Evolutionary conservation across 2,113 vertebrate genomes (phyloP).

Genomic region (Nannospalax galili): DNA sequence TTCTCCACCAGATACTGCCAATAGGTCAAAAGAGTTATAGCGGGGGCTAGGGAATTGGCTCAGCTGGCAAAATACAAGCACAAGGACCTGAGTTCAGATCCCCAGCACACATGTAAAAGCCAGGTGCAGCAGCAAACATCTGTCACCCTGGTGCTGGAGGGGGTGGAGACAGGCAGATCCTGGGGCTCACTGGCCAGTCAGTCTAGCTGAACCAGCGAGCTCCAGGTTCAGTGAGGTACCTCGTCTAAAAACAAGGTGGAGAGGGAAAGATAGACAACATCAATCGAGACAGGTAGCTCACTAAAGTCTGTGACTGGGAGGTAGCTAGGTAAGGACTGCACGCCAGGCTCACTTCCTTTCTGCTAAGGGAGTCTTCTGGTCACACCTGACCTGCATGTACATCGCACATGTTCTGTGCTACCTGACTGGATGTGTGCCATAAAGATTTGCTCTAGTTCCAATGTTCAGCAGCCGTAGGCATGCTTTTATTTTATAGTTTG

Average conservation of each 20-base stretch:
- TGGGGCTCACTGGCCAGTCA: background rate
- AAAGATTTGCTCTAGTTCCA: background rate
- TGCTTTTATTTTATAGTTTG: background rate
- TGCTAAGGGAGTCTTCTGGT: background rate
- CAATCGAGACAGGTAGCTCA: background rate
- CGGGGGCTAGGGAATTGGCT: background rate
- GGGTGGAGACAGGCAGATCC: background rate
- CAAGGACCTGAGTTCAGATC: background rate
- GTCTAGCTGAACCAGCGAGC: background rate
- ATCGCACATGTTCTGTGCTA: background rate
- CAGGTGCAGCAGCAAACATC: too few species aligned
- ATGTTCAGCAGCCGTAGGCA: background rate
- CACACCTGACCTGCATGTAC: background rate
- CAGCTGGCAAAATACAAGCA: background rate
- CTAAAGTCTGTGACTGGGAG: background rate
- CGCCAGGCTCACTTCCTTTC: background rate
- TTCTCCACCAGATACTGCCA: background rate
- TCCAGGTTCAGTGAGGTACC: background rate
- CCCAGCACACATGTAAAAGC: background rate
- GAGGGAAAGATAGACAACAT: background rate
- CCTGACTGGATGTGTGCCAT: background rate
- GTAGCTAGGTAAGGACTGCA: background rate
- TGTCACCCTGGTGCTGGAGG: background rate
- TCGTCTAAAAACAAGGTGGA: background rate
- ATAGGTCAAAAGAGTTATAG: background rate